phyloP scores from a whole-genome alignment of 37 sponge, comb jelly and placozoan genomes.

The Bolinopsis microptera region DNA sequence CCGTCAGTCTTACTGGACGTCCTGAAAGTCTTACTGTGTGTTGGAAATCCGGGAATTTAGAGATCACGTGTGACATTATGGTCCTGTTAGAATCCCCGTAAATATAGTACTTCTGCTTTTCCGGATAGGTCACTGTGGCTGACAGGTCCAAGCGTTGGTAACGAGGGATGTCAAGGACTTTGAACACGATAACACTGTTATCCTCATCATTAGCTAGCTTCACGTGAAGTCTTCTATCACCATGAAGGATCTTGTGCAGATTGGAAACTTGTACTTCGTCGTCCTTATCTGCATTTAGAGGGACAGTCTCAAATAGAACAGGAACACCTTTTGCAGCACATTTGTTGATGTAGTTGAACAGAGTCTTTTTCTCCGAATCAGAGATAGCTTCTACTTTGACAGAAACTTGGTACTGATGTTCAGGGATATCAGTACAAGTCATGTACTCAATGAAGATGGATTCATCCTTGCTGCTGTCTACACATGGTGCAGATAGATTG shows the following conservation, averaged over 20 bases:
- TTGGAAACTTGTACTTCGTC: background rate
- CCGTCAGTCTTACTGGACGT: background rate
- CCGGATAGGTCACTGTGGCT: background rate
- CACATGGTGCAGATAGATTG: background rate
- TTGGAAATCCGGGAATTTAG: constrained; percentile 23
- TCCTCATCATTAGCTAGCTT: background rate
- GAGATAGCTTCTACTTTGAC: background rate
- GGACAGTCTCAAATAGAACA: background rate
- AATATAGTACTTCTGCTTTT: background rate
- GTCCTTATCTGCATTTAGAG: background rate
- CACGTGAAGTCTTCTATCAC: background rate
- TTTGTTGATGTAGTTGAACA: background rate
- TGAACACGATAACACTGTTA: background rate
- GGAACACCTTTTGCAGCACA: background rate
- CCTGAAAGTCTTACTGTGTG: background rate
- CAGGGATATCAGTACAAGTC: background rate
- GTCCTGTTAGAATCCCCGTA: background rate
- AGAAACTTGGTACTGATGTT: background rate
- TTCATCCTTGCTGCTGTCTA: background rate
- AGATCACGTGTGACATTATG: background rate
- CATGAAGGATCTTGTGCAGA: background rate
- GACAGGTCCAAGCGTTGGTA: constrained; percentile 26
- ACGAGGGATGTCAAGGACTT: background rate
- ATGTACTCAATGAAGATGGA: background rate
- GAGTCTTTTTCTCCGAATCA: background rate